Evolutionary conservation across 2,113 vertebrate genomes (phyloP), one percentile per base, ranked within the genome.

Genomic region (Chionomys nivalis): DNA sequence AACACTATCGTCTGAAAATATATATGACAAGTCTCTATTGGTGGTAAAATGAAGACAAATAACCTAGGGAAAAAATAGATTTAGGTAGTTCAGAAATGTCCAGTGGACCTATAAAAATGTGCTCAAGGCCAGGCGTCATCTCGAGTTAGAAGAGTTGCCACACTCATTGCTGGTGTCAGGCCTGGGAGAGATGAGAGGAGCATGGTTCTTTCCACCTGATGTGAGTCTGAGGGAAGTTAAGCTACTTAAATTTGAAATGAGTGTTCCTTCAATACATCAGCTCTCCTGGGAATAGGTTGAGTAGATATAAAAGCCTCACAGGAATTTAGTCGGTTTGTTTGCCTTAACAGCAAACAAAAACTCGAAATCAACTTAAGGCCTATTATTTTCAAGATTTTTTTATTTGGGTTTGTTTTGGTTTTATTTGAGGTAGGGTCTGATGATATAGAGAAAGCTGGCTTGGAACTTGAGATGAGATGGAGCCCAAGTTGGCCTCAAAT

Each of bases 241-340:
- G 65, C 23, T 77, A n/a, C 66, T 91, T 21, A 78, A 36, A 94
- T 89, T 85, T 79, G 77, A 82, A 73, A 81, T 44, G 76, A 4
- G 78, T 8, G 44, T 28, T 44, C 12, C 44, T 90, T 93, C 36
- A 88, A 42, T 8, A 52, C 14, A 82, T 76, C 33, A 75, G 1
- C 77, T 82, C 47, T 95, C 68, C 47, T 89, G 17, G 73, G 42
- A 92, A 89, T 93, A 81, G 92, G 73, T 90, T 95, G 49, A n/a
- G 33, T 52, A 76, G 13, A 85, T 31, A 73, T 52, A 88, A 79
- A 93, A 81, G 21, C 31, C 26, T 90, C 42, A 68, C 33, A 44
- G 21, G 49, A 26, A 28, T 92, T 70, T 85, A 73, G 76, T 93
- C 58, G 94, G 28, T 49, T 58, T 58, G 58, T 58, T 63, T 42